Conservation (phyloP, 1,140 invertebrate species). For the Listronotus oregonensis region DNA sequence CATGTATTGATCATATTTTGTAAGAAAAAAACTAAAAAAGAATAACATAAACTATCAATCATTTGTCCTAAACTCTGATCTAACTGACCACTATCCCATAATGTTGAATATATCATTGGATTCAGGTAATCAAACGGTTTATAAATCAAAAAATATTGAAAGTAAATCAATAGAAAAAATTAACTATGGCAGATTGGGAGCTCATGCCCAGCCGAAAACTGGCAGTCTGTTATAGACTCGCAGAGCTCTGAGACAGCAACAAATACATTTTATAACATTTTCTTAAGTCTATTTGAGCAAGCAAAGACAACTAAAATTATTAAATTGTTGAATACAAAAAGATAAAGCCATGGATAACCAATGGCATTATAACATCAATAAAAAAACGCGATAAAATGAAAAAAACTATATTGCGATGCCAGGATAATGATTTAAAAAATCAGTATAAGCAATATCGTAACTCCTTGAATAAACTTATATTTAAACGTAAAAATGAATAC, state of each 20-base stretch:
- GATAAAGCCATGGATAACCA: not conserved
- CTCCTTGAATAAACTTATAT: too few relatives aligned
- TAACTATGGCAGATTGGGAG: too few relatives aligned
- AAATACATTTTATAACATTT: too few relatives aligned
- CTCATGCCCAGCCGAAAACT: too few relatives aligned
- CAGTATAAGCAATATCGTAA: too few relatives aligned
- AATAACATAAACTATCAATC: not conserved
- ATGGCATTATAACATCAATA: not conserved
- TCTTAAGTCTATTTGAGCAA: not conserved
- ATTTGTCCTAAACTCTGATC: conserved; percentile 1
- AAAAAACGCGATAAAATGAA: too few relatives aligned
- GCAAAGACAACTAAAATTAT: not conserved
- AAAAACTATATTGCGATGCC: too few relatives aligned
- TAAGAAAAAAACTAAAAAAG: not conserved
- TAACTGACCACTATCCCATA: conserved; percentile 4
- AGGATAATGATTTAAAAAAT: too few relatives aligned
- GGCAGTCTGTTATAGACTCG: too few relatives aligned
- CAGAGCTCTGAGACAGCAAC: too few relatives aligned
- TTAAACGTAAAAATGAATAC: too few relatives aligned
- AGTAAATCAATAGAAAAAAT: not conserved
- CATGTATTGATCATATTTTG: conserved; percentile 19
- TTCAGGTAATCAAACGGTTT: not conserved
- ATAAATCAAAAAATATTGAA: not conserved
- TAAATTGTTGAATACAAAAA: not conserved
- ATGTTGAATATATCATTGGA: not conserved